phyloP scores from a whole-genome alignment of 1,140 invertebrate species.

The Drosophila mayri region DNA sequence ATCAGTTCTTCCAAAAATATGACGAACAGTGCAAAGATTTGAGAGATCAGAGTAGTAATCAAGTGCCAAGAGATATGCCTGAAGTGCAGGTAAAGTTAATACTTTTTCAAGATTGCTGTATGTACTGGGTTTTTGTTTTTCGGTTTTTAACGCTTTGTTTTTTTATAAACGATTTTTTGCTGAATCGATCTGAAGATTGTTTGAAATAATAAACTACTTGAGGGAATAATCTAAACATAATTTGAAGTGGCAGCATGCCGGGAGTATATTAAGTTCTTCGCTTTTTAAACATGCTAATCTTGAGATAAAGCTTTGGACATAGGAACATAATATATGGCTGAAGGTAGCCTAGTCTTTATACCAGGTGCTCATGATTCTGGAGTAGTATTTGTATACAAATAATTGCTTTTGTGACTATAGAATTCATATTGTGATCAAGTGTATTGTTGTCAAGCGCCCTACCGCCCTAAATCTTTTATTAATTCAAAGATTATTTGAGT shows the following conservation, averaged over 20 bases:
- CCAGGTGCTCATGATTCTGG: background rate
- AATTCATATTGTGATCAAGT: background rate
- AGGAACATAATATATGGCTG: conserved; percentile 4
- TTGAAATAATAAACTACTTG: conserved; percentile 28
- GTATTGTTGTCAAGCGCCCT: background rate
- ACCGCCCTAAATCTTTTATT: background rate
- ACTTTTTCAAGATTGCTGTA: background rate
- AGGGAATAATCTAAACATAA: conserved; percentile 7
- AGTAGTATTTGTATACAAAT: background rate
- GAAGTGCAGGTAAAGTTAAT: conserved; percentile 14
- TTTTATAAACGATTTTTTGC: too few species aligned
- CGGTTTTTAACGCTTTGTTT: background rate
- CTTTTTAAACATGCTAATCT: background rate
- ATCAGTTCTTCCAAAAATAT: conserved; percentile 17
- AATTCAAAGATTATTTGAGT: background rate
- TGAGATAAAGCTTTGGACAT: conserved; percentile 1
- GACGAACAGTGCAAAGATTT: conserved; percentile 32
- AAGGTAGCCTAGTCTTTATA: conserved; percentile 2
- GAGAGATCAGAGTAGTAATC: conserved; percentile 28
- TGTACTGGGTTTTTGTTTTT: background rate
- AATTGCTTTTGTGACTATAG: background rate
- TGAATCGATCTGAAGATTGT: background rate
- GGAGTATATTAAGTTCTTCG: background rate
- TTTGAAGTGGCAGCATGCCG: background rate
- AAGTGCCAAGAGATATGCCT: background rate